A percentile compares a stretch with the other conserved stretches of the same genome.
These are phyloP conservation scores for Callospermophilus lateralis DNA, from an alignment of 2,113 vertebrate species.

Conservation along the genomic window DNA sequence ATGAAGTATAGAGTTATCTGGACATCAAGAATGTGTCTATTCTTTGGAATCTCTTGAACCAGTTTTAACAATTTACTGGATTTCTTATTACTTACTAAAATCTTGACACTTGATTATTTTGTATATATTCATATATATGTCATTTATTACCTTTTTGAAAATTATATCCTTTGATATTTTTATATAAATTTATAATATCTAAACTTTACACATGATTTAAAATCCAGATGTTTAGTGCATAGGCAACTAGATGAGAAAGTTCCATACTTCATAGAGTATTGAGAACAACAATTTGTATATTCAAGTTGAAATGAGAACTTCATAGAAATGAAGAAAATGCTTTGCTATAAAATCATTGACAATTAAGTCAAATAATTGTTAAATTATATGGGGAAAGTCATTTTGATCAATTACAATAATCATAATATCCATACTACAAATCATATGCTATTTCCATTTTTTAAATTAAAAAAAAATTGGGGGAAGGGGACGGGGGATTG, in stretches of 20 bases:
- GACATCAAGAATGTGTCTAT: neutral
- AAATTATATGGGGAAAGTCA: neutral
- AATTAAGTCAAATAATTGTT: conserved; percentile 48
- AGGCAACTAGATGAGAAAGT: neutral
- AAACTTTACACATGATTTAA: neutral
- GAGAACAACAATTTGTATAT: neutral
- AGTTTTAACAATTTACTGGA: neutral
- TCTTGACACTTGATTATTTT: neutral
- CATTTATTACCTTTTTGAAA: neutral
- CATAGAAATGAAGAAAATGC: conserved; percentile 33
- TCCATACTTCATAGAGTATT: neutral
- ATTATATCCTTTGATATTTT: neutral
- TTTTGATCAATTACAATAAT: neutral
- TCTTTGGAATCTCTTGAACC: neutral
- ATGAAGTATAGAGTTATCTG: neutral
- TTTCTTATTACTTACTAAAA: neutral
- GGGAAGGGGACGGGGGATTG: no score
- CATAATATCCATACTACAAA: neutral
- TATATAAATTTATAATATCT: neutral
- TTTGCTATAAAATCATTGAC: neutral
- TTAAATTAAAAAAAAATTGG: no score
- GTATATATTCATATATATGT: neutral
- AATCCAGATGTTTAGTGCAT: neutral
- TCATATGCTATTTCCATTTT: no score
- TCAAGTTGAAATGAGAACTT: conserved; percentile 46